A percentile compares a stretch with the other conserved stretches of the same genome.
These are phyloP conservation scores for Vanacampus margaritifer DNA, from an alignment of 2,113 vertebrate species.

Conservation along the genomic window DNA sequence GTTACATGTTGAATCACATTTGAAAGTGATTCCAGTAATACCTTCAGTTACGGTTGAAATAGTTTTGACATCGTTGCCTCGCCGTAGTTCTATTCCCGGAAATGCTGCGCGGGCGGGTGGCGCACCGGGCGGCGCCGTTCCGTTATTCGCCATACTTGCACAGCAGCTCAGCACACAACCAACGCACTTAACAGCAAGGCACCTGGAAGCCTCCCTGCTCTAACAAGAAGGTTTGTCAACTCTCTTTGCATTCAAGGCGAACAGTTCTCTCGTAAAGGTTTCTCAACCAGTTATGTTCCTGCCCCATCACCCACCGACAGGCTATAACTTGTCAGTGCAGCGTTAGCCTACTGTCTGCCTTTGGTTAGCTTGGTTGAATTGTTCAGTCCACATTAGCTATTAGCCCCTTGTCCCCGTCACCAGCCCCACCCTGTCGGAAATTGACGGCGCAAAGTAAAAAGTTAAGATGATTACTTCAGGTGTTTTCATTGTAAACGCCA, in stretches of 20 bases:
- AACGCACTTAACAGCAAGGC: conserved; percentile 41
- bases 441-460: neutral
- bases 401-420: conserved; percentile 21
- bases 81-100: conserved; percentile 28
- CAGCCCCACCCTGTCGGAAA: conserved; percentile 50
- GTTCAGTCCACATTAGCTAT: conserved; percentile 6
- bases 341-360: conserved; percentile 31
- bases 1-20: too few relatives aligned
- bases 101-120: conserved; percentile 32
- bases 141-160: conserved; percentile 70
- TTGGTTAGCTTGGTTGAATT: conserved; percentile 19
- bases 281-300: fast-evolving
- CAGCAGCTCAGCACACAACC: conserved; percentile 49
- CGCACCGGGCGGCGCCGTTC: conserved; percentile 64
- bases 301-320: neutral
- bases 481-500: neutral
- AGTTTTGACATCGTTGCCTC: neutral
- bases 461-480: neutral
- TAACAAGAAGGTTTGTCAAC: conserved; percentile 43
- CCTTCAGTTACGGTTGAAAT: neutral
- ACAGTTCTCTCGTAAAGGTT: fast-evolving
- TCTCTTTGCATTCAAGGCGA: neutral
- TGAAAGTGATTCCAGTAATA: too few relatives aligned
- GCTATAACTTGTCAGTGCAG: conserved; percentile 37
- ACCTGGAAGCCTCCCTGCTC: conserved; percentile 37